phyloP scores from a whole-genome alignment of 2,113 vertebrate genomes.

The Centropus bengalensis region DNA sequence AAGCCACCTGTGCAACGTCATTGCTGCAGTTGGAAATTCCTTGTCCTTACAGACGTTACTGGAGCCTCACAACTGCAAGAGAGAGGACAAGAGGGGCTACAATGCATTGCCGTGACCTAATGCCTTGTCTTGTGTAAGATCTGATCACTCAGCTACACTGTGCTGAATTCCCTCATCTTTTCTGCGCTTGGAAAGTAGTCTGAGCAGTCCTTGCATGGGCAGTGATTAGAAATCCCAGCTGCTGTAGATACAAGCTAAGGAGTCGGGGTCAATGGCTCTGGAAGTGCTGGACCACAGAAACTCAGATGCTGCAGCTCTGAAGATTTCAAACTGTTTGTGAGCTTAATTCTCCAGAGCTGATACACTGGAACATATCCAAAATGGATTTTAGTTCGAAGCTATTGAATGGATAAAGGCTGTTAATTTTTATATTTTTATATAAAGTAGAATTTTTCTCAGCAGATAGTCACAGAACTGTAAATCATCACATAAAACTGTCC shows the following conservation, averaged over 20 bases:
- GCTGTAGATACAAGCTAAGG: not conserved
- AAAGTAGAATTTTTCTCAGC: not conserved
- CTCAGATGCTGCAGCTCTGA: not conserved
- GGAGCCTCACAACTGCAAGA: not conserved
- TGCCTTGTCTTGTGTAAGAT: not conserved
- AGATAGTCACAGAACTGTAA: not conserved
- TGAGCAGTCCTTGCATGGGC: not conserved
- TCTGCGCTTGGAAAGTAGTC: not conserved
- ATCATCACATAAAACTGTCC: not conserved
- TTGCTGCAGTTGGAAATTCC: rapidly evolving
- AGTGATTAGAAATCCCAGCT: not conserved
- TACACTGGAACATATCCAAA: not conserved
- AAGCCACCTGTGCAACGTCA: not conserved
- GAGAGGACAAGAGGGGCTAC: not conserved
- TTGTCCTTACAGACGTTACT: not conserved
- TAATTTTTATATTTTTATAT: not conserved
- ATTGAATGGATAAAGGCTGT: not conserved
- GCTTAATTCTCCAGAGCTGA: not conserved
- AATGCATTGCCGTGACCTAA: rapidly evolving
- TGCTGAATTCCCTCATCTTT: not conserved
- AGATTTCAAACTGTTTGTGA: not conserved
- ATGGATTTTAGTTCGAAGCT: not conserved
- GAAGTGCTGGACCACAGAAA: not conserved
- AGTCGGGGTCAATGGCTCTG: not conserved
- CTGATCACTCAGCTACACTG: not conserved